Conservation (phyloP, 2,797 vertebrate species). For the Sebastes taczanowskii region DNA sequence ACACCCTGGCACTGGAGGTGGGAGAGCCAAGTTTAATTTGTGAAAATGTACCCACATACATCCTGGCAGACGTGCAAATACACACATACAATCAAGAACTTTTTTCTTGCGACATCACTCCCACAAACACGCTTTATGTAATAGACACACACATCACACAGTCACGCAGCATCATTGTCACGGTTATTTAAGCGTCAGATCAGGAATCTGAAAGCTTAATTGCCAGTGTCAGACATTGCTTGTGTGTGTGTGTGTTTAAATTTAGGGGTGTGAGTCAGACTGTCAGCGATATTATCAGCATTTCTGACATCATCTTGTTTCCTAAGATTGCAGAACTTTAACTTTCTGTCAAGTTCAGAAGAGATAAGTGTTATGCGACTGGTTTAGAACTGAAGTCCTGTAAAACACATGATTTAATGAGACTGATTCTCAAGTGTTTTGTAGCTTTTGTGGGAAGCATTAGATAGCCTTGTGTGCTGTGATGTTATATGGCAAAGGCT, state of each 20-base stretch:
- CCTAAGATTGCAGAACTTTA: constrained; percentile 19
- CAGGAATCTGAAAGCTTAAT: constrained; percentile 44
- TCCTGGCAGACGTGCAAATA: constrained; percentile 27
- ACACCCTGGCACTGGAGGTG: constrained; percentile 71
- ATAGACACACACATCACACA: constrained; percentile 11
- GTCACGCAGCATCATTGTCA: constrained; percentile 45
- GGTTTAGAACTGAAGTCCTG: neutral
- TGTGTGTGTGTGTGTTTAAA: constrained; percentile 20
- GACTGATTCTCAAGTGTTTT: neutral
- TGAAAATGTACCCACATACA: constrained; percentile 55
- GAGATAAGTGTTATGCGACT: neutral
- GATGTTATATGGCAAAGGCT: neutral
- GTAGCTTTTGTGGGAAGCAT: neutral
- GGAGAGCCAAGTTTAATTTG: constrained; percentile 66
- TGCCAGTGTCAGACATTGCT: constrained; percentile 42
- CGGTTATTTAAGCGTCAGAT: constrained; percentile 51
- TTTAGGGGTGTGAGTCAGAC: constrained; percentile 37
- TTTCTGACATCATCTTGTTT: constrained; percentile 33
- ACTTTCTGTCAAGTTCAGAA: constrained; percentile 16
- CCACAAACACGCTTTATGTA: constrained; percentile 7
- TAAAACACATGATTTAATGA: neutral
- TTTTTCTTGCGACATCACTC: constrained; percentile 21
- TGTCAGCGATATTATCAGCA: constrained; percentile 36
- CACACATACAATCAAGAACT: constrained; percentile 7
- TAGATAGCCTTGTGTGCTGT: neutral